A percentile compares a stretch with the other conserved stretches of the same genome.
Evolutionary conservation across 2,113 vertebrate species (phyloP).

Genomic region (Asarcornis scutulata): DNA sequence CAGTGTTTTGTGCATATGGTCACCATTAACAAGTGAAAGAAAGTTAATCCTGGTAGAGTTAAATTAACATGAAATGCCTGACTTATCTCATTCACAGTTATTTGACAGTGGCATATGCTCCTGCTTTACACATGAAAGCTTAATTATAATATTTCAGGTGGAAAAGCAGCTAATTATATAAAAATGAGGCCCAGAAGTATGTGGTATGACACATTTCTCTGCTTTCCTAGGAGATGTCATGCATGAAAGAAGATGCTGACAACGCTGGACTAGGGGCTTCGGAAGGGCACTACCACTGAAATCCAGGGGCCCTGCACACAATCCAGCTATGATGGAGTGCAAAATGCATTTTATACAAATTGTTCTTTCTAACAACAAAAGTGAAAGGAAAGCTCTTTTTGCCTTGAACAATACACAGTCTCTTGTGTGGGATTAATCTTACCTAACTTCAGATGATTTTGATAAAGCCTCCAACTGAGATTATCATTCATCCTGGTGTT

Average conservation of each 20-base stretch:
- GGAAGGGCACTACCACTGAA: not conserved
- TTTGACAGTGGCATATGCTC: conserved; percentile 63
- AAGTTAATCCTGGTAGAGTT: not conserved
- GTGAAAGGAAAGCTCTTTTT: not conserved
- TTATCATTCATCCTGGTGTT: not conserved
- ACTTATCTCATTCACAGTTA: conserved; percentile 41
- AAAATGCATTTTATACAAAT: not conserved
- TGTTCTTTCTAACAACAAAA: not conserved
- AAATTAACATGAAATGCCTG: conserved; percentile 49
- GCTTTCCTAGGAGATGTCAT: conserved; percentile 20
- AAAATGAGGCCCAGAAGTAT: conserved; percentile 49
- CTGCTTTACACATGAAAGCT: conserved; percentile 55
- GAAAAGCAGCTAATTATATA: conserved; percentile 56
- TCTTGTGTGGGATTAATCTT: conserved; percentile 1
- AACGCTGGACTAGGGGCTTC: not conserved
- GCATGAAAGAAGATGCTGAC: conserved; percentile 7
- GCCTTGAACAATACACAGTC: not conserved
- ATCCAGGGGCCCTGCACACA: not conserved
- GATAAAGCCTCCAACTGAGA: conserved; percentile 20
- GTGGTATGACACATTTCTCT: conserved; percentile 10
- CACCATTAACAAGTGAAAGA: not conserved
- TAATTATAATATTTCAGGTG: conserved; percentile 67
- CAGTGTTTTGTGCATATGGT: not conserved
- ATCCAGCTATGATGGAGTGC: not conserved
- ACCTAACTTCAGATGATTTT: conserved; percentile 27